Base-by-base conservation (phyloP, 2,888 invertebrate species). In the Chrysopilus asiliformis region DNA sequence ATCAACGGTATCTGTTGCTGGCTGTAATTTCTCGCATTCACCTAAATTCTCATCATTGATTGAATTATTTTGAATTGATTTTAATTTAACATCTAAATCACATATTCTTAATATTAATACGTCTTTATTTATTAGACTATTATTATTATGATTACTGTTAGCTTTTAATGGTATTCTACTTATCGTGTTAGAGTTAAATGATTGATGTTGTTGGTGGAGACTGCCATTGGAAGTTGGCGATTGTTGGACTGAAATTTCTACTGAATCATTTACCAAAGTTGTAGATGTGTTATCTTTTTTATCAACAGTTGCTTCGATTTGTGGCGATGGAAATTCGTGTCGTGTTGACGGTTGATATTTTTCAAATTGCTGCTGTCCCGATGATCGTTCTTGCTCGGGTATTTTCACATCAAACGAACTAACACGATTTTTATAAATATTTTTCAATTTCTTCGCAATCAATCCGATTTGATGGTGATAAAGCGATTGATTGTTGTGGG, bases 71-170 rank as follows among this genome's bases (percentile, higher is more conserved):
- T 22, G 32, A 31, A 26, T 25, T 32, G 28, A 24, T 33, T 43
- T 43, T 31, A 26, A 18, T 32, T 38, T 43, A 40, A 34, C 36
- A 42, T 44, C 44, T 39, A 44, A 39, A 44, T 44, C 44, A 44
- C 44, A 42, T 36, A 44, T 44, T 30, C 39, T 44, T 42, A 44
- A 41, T 36, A 44, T 41, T 41, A 44, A 39, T 15, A 42, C 41
- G 35, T 44, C 44, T 40, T 44, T 40, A 32, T 38, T 41, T 7
- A 28, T 27, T 34, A 33, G 33, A 36, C 33, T 33, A 34, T 31
- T 37, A 32, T 40, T 42, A n/a, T n/a, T n/a, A 32, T 22, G 16
- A 43, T 36, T 36, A 40, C 22, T 39, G 33, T 29, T 31, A 30
- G 27, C 19, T 32, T 37, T 37, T 34, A 34, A 42, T 26, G 37